These are phyloP conservation scores for Numida meleagris DNA, from an alignment of 2,113 vertebrate species.

Conservation along the genomic window DNA sequence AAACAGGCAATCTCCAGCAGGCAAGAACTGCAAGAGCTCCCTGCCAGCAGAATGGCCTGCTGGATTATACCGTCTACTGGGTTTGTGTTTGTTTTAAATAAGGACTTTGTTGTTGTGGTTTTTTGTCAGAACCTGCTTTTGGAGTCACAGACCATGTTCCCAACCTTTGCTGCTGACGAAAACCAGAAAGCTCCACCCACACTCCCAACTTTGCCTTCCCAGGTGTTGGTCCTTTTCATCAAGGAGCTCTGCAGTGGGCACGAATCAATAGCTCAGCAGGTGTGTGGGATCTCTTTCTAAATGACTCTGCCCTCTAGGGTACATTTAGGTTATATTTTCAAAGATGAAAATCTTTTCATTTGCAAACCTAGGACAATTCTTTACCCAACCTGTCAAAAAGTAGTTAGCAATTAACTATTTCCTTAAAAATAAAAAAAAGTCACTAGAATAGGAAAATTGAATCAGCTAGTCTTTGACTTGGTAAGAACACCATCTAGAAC, in stretches of 20 bases:
- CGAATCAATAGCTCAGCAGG: neutral
- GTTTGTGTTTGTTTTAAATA: neutral
- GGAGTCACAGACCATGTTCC: neutral
- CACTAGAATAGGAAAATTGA: conserved; percentile 28
- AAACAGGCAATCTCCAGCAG: neutral
- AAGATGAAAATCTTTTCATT: conserved; percentile 43
- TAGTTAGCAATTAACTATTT: conserved; percentile 12
- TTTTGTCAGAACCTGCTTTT: neutral
- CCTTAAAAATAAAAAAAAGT: neutral
- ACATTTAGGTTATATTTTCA: conserved; percentile 60
- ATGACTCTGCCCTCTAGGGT: conserved; percentile 71
- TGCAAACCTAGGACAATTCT: conserved; percentile 19
- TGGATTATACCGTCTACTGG: fast-evolving
- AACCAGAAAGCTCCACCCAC: neutral
- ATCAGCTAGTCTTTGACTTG: conserved; percentile 49
- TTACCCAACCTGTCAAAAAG: neutral
- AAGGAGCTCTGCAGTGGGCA: neutral
- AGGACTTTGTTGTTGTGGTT: neutral
- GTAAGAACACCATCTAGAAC: conserved; percentile 10
- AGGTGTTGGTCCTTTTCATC: neutral
- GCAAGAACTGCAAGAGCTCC: neutral
- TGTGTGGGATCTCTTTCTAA: conserved; percentile 48
- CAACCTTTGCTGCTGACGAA: neutral
- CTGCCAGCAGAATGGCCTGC: neutral
- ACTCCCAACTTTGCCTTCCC: neutral